Percentiles rank a stretch among this genome's conserved stretches.
Evolutionary conservation across 2,888 invertebrate genomes (phyloP).

Genomic region (Conus canariensis): DNA sequence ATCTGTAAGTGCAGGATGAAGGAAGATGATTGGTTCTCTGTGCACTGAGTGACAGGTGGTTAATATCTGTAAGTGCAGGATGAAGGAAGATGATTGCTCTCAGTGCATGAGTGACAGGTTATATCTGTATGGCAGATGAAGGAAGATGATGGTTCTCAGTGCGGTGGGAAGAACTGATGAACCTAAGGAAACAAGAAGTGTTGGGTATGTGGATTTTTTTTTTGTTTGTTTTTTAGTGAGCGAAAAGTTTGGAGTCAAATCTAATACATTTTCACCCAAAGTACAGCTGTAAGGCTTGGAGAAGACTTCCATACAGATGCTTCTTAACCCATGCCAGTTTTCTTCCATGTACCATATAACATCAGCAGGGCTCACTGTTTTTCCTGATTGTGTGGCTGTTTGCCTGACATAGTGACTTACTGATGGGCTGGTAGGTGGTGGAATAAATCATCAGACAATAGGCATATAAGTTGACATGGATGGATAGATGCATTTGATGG

Average conservation of each 20-base stretch:
- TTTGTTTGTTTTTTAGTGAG: background rate
- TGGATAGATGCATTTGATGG: too few relatives aligned
- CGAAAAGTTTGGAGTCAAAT: too few relatives aligned
- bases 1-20: background rate
- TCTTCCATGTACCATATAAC: too few relatives aligned
- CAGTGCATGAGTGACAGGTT: too few relatives aligned
- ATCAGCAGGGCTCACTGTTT: background rate
- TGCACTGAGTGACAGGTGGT: background rate
- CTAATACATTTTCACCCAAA: too few relatives aligned
- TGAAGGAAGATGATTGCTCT: background rate
- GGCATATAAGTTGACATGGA: too few relatives aligned
- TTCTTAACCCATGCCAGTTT: too few relatives aligned
- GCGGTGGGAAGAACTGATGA: slow-evolving; percentile 73
- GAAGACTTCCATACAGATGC: too few relatives aligned
- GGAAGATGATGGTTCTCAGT: slow-evolving; percentile 73
- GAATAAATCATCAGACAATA: too few relatives aligned
- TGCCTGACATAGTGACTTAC: background rate
- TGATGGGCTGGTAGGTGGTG: background rate
- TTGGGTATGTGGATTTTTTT: slow-evolving; percentile 64
- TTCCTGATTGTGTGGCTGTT: background rate
- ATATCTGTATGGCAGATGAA: slow-evolving; percentile 53
- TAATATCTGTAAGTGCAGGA: background rate
- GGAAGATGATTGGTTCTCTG: background rate
- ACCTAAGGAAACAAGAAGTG: slow-evolving; percentile 74
- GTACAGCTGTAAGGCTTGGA: too few relatives aligned